Conservation (phyloP, 2,113 vertebrate species). For the Ifrita kowaldi region DNA sequence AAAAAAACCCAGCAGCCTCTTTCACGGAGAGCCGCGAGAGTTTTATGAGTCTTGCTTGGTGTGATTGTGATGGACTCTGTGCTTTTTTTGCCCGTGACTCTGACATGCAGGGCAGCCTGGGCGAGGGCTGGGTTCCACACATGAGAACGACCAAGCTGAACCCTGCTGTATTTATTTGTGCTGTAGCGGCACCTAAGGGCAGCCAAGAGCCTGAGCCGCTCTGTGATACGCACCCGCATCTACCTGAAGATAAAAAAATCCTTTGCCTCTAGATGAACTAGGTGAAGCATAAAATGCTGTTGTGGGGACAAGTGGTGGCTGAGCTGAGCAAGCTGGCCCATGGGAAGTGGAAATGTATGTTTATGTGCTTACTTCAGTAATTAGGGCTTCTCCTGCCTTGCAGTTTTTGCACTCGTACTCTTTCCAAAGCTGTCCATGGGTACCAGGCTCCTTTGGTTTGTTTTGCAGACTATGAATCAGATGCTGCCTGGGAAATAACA, state of each 20-base stretch:
- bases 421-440: not conserved
- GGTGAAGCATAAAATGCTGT: not conserved
- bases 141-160: not conserved
- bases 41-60: not conserved
- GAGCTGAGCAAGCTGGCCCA: not conserved
- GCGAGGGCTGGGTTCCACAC: not conserved
- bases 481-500: not conserved
- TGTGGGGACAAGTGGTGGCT: not conserved
- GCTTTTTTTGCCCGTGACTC: not conserved
- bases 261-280: not conserved
- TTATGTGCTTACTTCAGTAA: not conserved
- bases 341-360: not conserved
- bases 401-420: fast-evolving
- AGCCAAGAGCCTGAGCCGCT: not conserved
- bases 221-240: not conserved
- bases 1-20: not conserved
- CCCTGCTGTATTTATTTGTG: not conserved
- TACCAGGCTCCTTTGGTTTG: not conserved
- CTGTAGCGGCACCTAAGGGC: constrained; percentile 54
- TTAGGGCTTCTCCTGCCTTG: not conserved
- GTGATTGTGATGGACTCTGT: not conserved
- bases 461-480: not conserved
- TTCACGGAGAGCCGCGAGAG: not conserved
- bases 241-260: not conserved
- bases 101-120: not conserved